Base-by-base conservation (phyloP, 2,888 invertebrate species). In the Gortyna flavago region DNA sequence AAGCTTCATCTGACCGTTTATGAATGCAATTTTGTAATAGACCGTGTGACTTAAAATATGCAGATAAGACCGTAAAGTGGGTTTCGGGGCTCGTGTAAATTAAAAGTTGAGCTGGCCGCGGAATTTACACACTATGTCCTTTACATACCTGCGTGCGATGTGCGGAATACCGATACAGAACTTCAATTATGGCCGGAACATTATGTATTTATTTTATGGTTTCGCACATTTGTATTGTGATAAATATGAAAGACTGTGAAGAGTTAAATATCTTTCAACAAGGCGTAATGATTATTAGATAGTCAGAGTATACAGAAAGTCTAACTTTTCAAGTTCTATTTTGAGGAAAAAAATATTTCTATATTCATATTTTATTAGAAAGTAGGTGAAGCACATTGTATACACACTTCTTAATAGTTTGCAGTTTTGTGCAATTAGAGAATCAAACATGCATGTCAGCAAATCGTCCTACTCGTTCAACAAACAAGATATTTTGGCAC, bases 341-440 rank as follows among this genome's bases (percentile, higher is more conserved):
- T 35, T 38, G 11, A 48, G 38, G 29, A 41, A 65, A 51, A 29
- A 51, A 16, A 67, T 44, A 51, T 65, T 44, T 70, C 13, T 51
- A 38, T 44, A 64, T 83, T 72, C 29, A 54, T 38, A 73, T 71
- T 67, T 29, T 48, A 72, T 71, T 77, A 44, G 73, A 83, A 83
- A 84, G 80, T 84, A 77, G 84, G 83, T 84, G 70, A 81, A 79
- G 73, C 54, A 78, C 61, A 65, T 69, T 72, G 71, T 61, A 79
- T 57, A 69, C 35, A 76, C 68, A 68, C 64, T 64, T 59, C 59
- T 74, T 29, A 35, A 69, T 29, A 65, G 72, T 72, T 80, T 62
- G 83, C 72, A 80, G 59, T 76, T 81, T 77, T 81, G 54, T 69
- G 64, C 72, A 77, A 84, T 74, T 71, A 73, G 69, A 72, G 38